Percentiles rank a stretch among this genome's conserved stretches.
phyloP scores from a whole-genome alignment of 2,797 vertebrate genomes.

The Antennarius maculatus region DNA sequence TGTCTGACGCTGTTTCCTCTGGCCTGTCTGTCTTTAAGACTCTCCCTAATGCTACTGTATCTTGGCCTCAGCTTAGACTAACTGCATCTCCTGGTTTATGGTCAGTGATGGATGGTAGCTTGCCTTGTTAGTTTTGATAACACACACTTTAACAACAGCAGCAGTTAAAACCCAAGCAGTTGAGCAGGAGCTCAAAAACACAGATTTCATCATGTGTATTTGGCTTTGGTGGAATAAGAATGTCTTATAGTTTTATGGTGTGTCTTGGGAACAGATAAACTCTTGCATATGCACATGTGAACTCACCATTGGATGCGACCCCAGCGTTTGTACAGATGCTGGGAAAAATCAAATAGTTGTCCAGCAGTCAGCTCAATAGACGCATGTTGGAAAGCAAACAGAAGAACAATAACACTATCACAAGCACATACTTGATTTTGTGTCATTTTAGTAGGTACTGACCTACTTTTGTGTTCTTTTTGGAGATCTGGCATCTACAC shows the following conservation, averaged over 20 bases:
- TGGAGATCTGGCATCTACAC: slow-evolving; percentile 12
- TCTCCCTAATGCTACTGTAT: slow-evolving; percentile 14
- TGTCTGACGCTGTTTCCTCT: slow-evolving; percentile 10
- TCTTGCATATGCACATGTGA: slow-evolving; percentile 15
- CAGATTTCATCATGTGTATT: slow-evolving; percentile 16
- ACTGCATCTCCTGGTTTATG: slow-evolving; percentile 27
- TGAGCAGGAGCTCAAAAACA: slow-evolving; percentile 24
- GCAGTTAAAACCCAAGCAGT: slow-evolving; percentile 30
- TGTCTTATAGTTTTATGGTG: slow-evolving; percentile 26
- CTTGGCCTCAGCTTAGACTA: slow-evolving; percentile 2
- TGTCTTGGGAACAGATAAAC: slow-evolving; percentile 32
- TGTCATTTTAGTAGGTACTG: slow-evolving; percentile 13
- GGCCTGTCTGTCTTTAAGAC: slow-evolving; percentile 10
- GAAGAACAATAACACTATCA: background rate
- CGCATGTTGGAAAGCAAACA: background rate
- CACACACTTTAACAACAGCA: slow-evolving; percentile 20
- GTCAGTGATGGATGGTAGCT: slow-evolving; percentile 36
- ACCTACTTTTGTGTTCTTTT: slow-evolving; percentile 10
- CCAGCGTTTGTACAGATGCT: slow-evolving; percentile 37
- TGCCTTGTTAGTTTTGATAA: slow-evolving; percentile 50
- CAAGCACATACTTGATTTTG: slow-evolving; percentile 4
- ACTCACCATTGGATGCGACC: slow-evolving; percentile 13
- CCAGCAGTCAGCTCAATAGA: background rate
- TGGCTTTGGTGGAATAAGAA: slow-evolving; percentile 15
- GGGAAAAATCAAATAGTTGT: slow-evolving; percentile 21